Evolutionary conservation across 1,140 invertebrate species (phyloP), one percentile per base, ranked within the genome.

Genomic region (Drosophila ercepeae): DNA sequence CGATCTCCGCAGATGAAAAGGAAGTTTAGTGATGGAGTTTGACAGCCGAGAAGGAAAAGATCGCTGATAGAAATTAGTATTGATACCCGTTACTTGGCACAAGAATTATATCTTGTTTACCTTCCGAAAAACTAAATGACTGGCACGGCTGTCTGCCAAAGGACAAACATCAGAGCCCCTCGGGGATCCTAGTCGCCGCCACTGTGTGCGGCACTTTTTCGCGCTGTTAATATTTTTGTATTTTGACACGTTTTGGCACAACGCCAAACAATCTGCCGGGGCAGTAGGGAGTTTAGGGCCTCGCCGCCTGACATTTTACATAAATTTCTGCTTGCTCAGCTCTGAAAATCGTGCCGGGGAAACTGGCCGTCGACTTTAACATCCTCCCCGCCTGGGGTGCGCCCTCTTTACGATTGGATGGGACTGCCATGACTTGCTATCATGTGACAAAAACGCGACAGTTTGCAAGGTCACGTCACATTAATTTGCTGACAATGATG

Each of bases 401-500:
- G 3, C 29, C 13, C 36, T 39, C 8, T 16, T 16, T 39, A 16
- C 36, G n/a, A 39, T 39, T 39, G 36, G 36, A 16, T 39, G 36
- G 36, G 36, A 54, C 54, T 78, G 36, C 78, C 79, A 78, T 75
- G 53, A 64, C 78, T 69, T 74, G 58, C 69, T 83, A 76, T 81
- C 81, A 88, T 86, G 82, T 86, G 81, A 81, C 82, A 86, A 79
- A 86, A 86, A 84, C 65, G 76, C 81, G 81, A 86, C 81, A 86
- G 76, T 81, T 86, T 86, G 81, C 81, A 86, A 86, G 81, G 81
- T 86, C 81, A 86, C 81, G 81, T 86, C 81, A 86, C 81, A 86
- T 86, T 86, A 86, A 86, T 86, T 86, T 86, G 81, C 82, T 86
- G 81, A 86, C 82, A 86, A 86, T 86, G 81, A 86, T 86, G 81